Evolutionary conservation across 2,797 vertebrate genomes (phyloP), one percentile per base, ranked within the genome.

Genomic region (Mergus octosetaceus): DNA sequence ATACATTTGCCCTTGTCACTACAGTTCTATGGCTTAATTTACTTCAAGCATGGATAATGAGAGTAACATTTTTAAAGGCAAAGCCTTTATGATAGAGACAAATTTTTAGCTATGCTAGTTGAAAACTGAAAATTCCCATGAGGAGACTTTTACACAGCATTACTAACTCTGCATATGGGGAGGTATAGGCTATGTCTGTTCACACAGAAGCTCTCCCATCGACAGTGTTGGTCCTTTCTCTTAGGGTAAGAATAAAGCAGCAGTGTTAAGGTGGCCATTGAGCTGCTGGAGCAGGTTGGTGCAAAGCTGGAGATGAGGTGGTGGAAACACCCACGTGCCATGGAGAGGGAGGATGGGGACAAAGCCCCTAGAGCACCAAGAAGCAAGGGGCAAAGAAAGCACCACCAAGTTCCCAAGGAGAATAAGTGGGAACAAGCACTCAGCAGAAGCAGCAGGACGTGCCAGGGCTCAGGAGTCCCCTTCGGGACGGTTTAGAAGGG

Each of bases 361-460:
- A 16, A 16, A 41, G 3, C 32, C 66, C 13, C 0, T 16, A 1
- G 0, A 3, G 15, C 56, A 20, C 22, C 53, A 73, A 43, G 32
- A 72, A 65, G 90, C 83, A 38, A 47, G 62, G 69, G 56, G 34
- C 49, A 87, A 73, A 74, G n/a, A 87, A 70, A 77, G 24, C 4
- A 0, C 28, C 66, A 11, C 27, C 19, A 43, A 65, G 53, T 68
- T 80, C 58, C 76, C 75, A 19, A 43, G 49, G 18, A 36, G 78
- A 24, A 4, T 1, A 0, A 30, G 6, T 3, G 22, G 65, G 4
- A 69, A 38, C 6, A 2, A 70, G 61, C 2, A 0, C 36, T 69
- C 76, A 24, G 24, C 47, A 49, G 88, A 71, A 81, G 66, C 73
- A 68, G 65, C 84, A 95, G 81, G 41, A 66, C 47, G 72, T 85